phyloP scores from a whole-genome alignment of 2,113 vertebrate genomes.

The Helogale parvula region DNA sequence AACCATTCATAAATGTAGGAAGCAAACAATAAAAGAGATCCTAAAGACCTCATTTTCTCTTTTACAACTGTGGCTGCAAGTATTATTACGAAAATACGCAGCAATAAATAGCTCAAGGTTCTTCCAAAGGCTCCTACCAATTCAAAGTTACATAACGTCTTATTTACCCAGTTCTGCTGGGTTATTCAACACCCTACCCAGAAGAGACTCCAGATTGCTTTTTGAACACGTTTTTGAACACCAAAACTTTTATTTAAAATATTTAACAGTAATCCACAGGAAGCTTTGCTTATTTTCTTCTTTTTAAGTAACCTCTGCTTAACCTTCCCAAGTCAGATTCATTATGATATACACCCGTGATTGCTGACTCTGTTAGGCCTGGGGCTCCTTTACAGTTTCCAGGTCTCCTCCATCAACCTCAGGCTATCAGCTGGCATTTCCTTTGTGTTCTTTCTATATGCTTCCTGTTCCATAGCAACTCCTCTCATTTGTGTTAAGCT shows the following conservation, averaged over 20 bases:
- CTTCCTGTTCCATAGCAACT: neutral
- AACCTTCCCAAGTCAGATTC: neutral
- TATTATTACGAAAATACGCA: neutral
- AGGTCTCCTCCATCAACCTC: neutral
- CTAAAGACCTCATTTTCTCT: slow-evolving; percentile 26
- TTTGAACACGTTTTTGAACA: slow-evolving; percentile 12
- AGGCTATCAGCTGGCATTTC: neutral
- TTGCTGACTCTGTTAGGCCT: neutral
- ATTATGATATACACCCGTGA: neutral
- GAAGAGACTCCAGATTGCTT: neutral
- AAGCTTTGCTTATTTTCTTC: neutral
- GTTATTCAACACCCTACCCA: neutral
- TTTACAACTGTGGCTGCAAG: neutral
- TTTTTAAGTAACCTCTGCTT: neutral
- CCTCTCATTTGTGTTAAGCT: neutral
- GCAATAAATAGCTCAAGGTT: neutral
- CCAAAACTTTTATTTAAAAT: neutral
- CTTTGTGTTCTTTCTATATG: neutral
- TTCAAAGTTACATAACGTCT: neutral
- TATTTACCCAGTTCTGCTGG: neutral
- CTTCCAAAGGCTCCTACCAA: neutral
- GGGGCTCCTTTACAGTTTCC: neutral
- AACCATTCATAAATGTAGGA: slow-evolving; percentile 33
- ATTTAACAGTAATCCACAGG: neutral
- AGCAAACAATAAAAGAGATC: neutral